Evolutionary conservation across 2,888 invertebrate genomes (phyloP).

Genomic region (Cataglyphis rosenhaueri): DNA sequence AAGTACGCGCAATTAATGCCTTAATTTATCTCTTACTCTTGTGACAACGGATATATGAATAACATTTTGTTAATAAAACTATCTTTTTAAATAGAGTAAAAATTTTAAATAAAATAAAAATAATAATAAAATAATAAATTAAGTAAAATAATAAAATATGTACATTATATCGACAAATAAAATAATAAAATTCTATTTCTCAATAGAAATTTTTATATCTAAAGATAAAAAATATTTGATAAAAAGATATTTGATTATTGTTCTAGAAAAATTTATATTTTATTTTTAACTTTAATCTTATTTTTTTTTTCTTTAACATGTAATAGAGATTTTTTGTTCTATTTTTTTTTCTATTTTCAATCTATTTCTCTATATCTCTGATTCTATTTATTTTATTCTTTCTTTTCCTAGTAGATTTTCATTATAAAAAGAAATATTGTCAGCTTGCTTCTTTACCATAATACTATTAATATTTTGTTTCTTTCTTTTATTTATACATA

Average conservation of each 20-base stretch:
- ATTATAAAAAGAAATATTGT: neutral
- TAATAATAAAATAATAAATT: no score
- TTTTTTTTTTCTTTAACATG: neutral
- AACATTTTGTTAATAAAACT: neutral
- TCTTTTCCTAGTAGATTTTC: neutral
- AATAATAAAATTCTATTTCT: neutral
- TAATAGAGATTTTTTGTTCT: neutral
- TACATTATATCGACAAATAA: no score
- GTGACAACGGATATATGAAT: neutral
- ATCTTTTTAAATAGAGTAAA: neutral
- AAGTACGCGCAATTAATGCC: conserved; percentile 3
- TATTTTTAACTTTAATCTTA: neutral
- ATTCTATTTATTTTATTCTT: neutral
- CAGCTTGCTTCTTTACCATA: neutral
- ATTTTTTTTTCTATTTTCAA: neutral
- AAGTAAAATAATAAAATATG: no score
- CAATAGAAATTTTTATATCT: neutral
- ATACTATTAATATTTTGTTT: neutral
- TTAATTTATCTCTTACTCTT: neutral
- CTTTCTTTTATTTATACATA: neutral
- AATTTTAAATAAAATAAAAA: no score
- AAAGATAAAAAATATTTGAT: neutral
- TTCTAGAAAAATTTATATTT: neutral
- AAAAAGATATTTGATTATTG: neutral
- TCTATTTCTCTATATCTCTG: neutral